Base-by-base conservation (phyloP, 2,113 vertebrate species). In the Chaenocephalus aceratus region DNA sequence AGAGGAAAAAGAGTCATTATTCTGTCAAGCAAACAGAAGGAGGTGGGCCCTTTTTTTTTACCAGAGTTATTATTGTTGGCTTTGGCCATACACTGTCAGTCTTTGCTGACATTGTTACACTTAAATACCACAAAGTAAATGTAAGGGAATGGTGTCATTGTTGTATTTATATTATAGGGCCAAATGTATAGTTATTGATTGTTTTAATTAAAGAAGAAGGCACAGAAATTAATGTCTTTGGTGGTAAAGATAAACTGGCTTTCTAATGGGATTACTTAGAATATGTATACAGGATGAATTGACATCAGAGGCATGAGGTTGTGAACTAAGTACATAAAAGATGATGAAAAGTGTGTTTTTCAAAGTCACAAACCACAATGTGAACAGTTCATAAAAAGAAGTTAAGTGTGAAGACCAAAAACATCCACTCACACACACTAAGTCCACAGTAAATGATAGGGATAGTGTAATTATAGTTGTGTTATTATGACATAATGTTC, bases 401-500 rank as follows among this genome's bases (percentile, higher is more conserved):
- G 21, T 41, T 10, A 3, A 4, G 26, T 58, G 68, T 82, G 59
- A 86, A 86, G 69, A 66, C 44, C 18, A 5, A 77, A 75, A 30
- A 15, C 58, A 69, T 34, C 44, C 14, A 3, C 71, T 72, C 77
- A 77, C 86, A 89, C 72, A 72, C 53, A 53, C 30, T 49, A 2
- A 63, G 72, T 57, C 68, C 16, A 45, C 67, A 64, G 60, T 61
- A 83, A 89, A 86, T 87, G 77, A 81, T 73, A 85, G 71, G 91
- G 83, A 59, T 66, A 81, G 83, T 85, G 52, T 88, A 89, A 92
- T 92, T 92, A 89, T 51, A 87, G 87, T 69, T 89, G 80, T 86
- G 88, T 72, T 83, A 87, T 87, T 84, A 90, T 93, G 93, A 91
- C 89, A 87, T 89, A 90, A 92, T 86, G 72, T 73, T 72, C 41